Base-by-base conservation (phyloP, 2,888 invertebrate genomes). In the Callyntrura sp. region DNA sequence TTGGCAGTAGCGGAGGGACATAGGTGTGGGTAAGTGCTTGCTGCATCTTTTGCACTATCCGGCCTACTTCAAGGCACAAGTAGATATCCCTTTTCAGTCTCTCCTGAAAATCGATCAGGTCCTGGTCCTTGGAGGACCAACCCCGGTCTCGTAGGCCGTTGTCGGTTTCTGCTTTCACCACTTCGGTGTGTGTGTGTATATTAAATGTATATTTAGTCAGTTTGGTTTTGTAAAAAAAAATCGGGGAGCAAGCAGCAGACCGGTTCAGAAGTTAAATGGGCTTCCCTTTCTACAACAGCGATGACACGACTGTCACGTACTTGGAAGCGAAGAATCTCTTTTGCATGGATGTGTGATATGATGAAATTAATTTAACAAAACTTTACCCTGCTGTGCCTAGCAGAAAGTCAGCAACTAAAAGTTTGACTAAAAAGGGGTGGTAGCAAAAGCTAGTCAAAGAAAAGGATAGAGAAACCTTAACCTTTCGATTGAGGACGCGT, bases 311-410 rank as follows among this genome's bases (percentile, higher is more conserved):
- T 45, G 4, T 17, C 70, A 70, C 45, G 70, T 45, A 62, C 60
- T 20, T 11, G 43, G 17, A 8, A 17, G 70, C 70, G 20, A 0
- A 45, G 17, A 43, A 4, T 35, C 17, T 73, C 20, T 73, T 73
- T 73, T 73, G 78, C 78, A 57, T 78, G 78, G 8, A 57, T 57
- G 57, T 78, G 78, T 78, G 55, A 55, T 57, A 11, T 78, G 88
- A 88, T 88, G 88, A 88, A 88, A 88, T 88, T 88, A 88, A 88
- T 88, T 88, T 82, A 57, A 60, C n/a, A 82, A 82, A 82, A 88
- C 82, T 70, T 82, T 25, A 60, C 4, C 51, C 65, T 28, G 28
- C 65, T 23, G 4, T 20, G 73, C 48, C 35, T 35, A 35, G 35
- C 6, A 73, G 43, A 73, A 48, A 48, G 43, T 25, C 35, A 1